phyloP scores from a whole-genome alignment of 2,888 invertebrate genomes.

The Eupithecia exiguata region DNA sequence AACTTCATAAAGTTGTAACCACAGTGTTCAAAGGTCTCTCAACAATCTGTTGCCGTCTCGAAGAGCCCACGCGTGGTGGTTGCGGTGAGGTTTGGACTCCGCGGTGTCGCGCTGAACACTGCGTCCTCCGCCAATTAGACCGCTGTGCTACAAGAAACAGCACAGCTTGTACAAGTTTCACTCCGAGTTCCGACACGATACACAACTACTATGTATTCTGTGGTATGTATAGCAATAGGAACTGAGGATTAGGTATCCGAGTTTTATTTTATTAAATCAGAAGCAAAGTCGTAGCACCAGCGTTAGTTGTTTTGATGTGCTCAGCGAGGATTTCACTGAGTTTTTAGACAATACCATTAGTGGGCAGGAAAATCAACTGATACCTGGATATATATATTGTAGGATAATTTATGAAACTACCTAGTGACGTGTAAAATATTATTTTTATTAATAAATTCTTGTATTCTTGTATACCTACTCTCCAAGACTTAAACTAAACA shows the following conservation, averaged over 20 bases:
- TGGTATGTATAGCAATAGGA: neutral
- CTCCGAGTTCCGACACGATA: slow-evolving; percentile 14
- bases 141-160: slow-evolving; percentile 18
- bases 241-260: neutral
- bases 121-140: slow-evolving; percentile 30
- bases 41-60: neutral
- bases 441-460: too few species aligned
- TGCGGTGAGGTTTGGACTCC: slow-evolving; percentile 28
- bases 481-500: too few species aligned
- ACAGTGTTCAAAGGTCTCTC: neutral
- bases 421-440: too few species aligned
- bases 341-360: neutral
- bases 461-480: too few species aligned
- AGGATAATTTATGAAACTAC: too few species aligned
- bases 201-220: neutral
- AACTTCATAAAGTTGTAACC: neutral
- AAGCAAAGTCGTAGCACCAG: neutral
- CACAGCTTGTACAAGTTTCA: slow-evolving; percentile 15
- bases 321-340: neutral
- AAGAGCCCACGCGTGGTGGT: slow-evolving; percentile 4
- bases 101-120: slow-evolving; percentile 26
- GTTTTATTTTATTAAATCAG: neutral
- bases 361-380: neutral
- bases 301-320: neutral
- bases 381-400: too few species aligned